Evolutionary conservation across 2,888 invertebrate species (phyloP), one percentile per base, ranked within the genome.

Genomic region (Dilophus febrilis): DNA sequence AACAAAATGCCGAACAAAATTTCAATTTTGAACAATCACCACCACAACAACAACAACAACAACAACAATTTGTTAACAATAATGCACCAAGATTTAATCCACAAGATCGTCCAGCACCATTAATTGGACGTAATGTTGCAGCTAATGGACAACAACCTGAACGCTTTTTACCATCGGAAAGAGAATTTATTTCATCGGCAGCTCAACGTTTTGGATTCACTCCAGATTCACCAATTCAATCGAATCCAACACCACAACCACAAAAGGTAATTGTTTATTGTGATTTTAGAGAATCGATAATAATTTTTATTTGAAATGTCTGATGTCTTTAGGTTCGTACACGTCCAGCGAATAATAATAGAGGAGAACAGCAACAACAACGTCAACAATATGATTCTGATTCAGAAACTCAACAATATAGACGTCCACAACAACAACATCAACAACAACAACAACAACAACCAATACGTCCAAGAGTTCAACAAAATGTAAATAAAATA

Each of bases 351-450:
- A n/a, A n/a, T n/a, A 66, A 65, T 3, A 62, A 58, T 52, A 59
- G 69, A 47, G 68, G 69, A 26, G 64, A 65, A 40, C 60, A 68
- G 35, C 66, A 67, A n/a, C 64, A 70, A 26, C 64, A 65, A 40
- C 60, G 68, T 36, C 66, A 67, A n/a, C 64, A 64, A 2, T 71
- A 68, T 53, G 59, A 71, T 30, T 14, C 18, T 14, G 34, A 40
- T n/a, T 28, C 31, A 14, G 32, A 30, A 2, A 64, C 60, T 47
- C 67, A 66, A 40, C 43, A 32, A 28, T 50, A 53, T 31, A 54
- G 56, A 12, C 52, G 30, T 6, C 38, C 37, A 31, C 34, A 35
- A 13, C 30, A 19, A 30, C 29, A 22, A 22, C 22, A n/a, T n/a
- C n/a, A n/a, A n/a, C n/a, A n/a, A 12, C 52, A 26, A 3, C 38